These are phyloP conservation scores for Labia minor DNA, from an alignment of 2,888 invertebrate genomes.

Conservation along the genomic window DNA sequence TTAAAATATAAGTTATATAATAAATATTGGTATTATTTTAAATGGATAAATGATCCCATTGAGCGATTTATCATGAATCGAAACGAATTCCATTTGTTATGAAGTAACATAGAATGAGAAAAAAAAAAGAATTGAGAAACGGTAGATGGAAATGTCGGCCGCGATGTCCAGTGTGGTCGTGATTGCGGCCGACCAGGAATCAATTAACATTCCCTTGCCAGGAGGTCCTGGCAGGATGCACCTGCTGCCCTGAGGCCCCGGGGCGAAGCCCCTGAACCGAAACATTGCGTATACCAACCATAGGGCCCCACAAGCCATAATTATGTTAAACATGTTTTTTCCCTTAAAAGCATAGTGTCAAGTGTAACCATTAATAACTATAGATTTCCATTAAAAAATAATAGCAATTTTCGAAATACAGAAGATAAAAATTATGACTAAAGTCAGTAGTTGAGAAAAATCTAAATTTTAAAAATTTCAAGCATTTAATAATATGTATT, in stretches of 20 bases:
- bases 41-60: not conserved
- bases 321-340: slow-evolving; percentile 1
- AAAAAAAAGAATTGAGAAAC: slow-evolving; percentile 13
- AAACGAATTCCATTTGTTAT: not conserved
- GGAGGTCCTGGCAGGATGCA: not conserved
- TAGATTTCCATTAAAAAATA: not conserved
- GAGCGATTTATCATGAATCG: not conserved
- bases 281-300: not conserved
- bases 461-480: slow-evolving; percentile 1
- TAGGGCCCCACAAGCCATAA: not conserved
- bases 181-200: slow-evolving; percentile 13
- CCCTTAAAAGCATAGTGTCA: not conserved
- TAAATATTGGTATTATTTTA: no score
- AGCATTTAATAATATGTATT: not conserved
- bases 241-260: not conserved
- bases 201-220: slow-evolving; percentile 4
- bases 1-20: no score
- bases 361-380: not conserved
- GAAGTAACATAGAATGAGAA: not conserved
- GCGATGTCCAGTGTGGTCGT: slow-evolving; percentile 7
- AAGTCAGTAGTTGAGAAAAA: not conserved
- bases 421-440: no score
- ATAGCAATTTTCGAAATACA: slow-evolving; percentile 1
- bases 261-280: not conserved
- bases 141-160: slow-evolving; percentile 7